Evolutionary conservation across 2,113 vertebrate species (phyloP), one percentile per base, ranked within the genome.

Genomic region (Erythrocebus patas): DNA sequence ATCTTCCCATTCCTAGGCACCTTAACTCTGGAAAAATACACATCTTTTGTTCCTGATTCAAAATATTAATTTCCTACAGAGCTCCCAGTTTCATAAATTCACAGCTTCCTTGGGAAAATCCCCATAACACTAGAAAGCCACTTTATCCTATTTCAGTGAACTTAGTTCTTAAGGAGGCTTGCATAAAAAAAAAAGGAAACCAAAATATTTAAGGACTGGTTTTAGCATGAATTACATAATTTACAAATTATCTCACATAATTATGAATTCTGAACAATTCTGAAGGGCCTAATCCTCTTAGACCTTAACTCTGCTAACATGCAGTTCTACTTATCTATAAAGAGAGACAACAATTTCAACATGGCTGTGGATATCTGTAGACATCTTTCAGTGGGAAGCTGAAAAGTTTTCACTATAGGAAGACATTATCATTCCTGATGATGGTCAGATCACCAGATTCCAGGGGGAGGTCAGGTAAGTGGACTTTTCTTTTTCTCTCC

Each of bases 101-200:
- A 80, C 35, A 85, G 35, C 48, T 89, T 98, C 85, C 85, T 89
- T 97, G 85, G 95, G 97, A 93, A 98, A 97, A 92, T 86, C 66
- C 84, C 95, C 52, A 27, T 3, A 43, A 73, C 52, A 27, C 83
- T 97, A 22, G 50, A 45, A 89, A 95, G n/a, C 8, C 6, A 45
- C 55, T 96, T 68, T 68, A 5, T 80, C 45, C 90, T 55, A 20
- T 23, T 48, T 78, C n/a, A 79, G 45, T 80, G 59, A 72, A 52
- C 18, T 5, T 17, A 64, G 25, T n/a, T 81, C 59, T 93, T 91
- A 81, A 75, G 43, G 50, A 90, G 38, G 4, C 35, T 64, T 43
- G 1, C 30, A 9, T 20, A 68, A 89, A 48, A 57, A 90, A 90
- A 9, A 13, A 23, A 1, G 45, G 95, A 52, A 14, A 52, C 45